Conservation (phyloP, 2,888 invertebrate species). For the Acanthoscelides obtectus region DNA sequence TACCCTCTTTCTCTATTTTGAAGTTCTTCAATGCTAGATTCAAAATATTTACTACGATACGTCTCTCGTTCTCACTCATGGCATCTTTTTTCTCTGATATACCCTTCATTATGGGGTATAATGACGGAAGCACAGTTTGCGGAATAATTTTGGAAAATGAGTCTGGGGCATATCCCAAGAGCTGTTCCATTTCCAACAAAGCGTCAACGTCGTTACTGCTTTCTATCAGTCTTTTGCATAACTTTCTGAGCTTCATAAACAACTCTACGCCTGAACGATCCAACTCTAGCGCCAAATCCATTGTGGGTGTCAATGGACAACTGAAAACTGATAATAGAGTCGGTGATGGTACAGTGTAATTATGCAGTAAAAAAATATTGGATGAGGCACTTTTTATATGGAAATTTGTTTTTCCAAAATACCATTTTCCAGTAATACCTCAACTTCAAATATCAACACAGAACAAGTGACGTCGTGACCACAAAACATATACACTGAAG, state of each 20-base stretch:
- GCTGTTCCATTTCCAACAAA: slow-evolving; percentile 22
- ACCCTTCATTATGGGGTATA: slow-evolving; percentile 31
- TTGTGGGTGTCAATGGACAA: neutral
- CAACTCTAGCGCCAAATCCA: no score
- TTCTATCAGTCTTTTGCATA: slow-evolving; percentile 26
- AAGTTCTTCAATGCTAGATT: slow-evolving; percentile 49
- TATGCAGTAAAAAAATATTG: no score
- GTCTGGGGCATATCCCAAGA: slow-evolving; percentile 18
- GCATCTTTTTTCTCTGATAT: slow-evolving; percentile 27
- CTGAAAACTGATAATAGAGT: no score
- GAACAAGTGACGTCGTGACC: no score
- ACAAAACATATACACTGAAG: no score
- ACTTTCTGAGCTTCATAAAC: slow-evolving; percentile 18
- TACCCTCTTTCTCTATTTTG: slow-evolving; percentile 48
- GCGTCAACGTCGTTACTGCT: slow-evolving; percentile 25
- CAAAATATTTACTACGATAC: slow-evolving; percentile 51
- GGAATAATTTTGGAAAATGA: slow-evolving; percentile 26
- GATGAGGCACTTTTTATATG: no score
- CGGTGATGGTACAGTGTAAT: no score
- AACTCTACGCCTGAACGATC: slow-evolving; percentile 20
- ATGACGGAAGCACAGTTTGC: slow-evolving; percentile 25
- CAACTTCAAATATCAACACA: no score
- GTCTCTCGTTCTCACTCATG: slow-evolving; percentile 46
- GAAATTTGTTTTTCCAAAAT: no score
- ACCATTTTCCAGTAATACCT: no score